Conservation (phyloP, 2,888 invertebrate genomes). For the Drosophila macrospina region DNA sequence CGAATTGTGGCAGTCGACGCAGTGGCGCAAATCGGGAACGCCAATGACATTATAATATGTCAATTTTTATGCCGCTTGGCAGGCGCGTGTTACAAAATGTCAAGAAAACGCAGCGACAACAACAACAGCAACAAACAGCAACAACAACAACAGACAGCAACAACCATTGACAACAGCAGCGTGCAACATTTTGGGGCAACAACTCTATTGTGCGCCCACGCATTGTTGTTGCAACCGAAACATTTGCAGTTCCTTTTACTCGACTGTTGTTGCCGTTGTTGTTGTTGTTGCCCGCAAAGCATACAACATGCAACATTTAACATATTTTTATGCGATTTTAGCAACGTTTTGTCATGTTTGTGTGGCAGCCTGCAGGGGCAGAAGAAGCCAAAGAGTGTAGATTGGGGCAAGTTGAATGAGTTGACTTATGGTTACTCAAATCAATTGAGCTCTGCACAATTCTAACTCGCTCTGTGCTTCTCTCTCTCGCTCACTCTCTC, state of each 20-base stretch:
- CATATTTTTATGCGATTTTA: conserved; percentile 59
- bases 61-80: conserved; percentile 81
- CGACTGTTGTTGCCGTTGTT: conserved; percentile 28
- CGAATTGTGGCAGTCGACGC: conserved; percentile 69
- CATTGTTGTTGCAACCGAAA: conserved; percentile 48
- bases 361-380: conserved; percentile 12
- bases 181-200: conserved; percentile 45
- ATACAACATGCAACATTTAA: conserved; percentile 61
- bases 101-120: conserved; percentile 72
- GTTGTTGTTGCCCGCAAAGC: conserved; percentile 51
- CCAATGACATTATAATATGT: conserved; percentile 82
- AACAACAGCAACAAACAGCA: conserved; percentile 36
- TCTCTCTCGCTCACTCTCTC: background rate
- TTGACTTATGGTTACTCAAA: background rate
- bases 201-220: conserved; percentile 78
- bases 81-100: conserved; percentile 79
- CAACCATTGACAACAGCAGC: conserved; percentile 34
- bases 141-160: conserved; percentile 46
- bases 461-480: background rate
- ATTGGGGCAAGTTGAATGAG: background rate
- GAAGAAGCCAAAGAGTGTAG: background rate
- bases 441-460: background rate
- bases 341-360: conserved; percentile 57
- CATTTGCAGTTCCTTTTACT: too few relatives aligned
- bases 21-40: conserved; percentile 78